Conservation (phyloP, 2,113 vertebrate species). For the Vanacampus margaritifer region DNA sequence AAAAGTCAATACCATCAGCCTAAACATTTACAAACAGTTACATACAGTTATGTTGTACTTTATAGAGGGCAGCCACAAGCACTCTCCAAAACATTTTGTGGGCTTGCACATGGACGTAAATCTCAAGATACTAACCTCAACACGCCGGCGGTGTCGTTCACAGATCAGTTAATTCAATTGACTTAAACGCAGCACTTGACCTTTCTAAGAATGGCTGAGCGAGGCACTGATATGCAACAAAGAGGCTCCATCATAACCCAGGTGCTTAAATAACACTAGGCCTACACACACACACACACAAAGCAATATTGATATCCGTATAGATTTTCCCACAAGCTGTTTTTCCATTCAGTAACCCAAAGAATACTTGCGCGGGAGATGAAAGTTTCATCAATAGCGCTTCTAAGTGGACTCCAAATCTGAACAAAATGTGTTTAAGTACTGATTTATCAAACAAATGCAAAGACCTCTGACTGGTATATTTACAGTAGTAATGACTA, state of each 20-base stretch:
- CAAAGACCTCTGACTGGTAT: neutral
- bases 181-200: constrained; percentile 16
- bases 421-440: neutral
- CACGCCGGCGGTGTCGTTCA: constrained; percentile 1
- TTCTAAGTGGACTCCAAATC: neutral
- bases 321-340: neutral
- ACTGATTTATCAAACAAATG: neutral
- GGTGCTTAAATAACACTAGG: constrained; percentile 6
- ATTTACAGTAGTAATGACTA: neutral
- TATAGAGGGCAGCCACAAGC: constrained; percentile 7
- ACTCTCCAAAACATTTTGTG: neutral
- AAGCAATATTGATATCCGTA: neutral
- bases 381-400: neutral
- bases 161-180: constrained; percentile 8
- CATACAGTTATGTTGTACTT: constrained; percentile 1
- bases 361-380: neutral
- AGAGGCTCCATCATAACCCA: neutral
- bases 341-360: neutral
- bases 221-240: constrained; percentile 4
- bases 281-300: constrained; percentile 6
- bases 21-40: neutral
- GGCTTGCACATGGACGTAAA: neutral
- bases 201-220: constrained; percentile 16
- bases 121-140: neutral
- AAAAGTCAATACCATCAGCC: neutral